Evolutionary conservation across 2,113 vertebrate species (phyloP).

Genomic region (Copsychus sechellarum): DNA sequence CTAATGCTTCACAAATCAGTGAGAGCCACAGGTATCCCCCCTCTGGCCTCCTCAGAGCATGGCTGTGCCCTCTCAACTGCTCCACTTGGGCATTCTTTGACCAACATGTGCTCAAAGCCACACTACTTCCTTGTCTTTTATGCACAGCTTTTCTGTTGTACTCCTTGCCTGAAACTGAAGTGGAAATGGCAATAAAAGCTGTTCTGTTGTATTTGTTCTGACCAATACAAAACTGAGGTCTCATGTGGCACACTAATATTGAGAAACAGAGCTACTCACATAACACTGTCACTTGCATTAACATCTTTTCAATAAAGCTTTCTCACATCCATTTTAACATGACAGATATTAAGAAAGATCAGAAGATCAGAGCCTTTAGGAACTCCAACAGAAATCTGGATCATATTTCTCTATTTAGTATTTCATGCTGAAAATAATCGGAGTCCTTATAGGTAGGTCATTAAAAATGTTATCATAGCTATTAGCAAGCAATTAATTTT

Average conservation of each 20-base stretch:
- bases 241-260: background rate
- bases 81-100: background rate
- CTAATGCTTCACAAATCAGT: background rate
- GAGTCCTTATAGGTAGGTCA: background rate
- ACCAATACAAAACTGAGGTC: background rate
- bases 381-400: background rate
- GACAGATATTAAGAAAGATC: background rate
- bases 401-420: background rate
- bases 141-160: background rate
- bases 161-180: background rate
- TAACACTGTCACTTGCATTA: background rate
- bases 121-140: background rate
- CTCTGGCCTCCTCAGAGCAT: background rate
- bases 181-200: background rate
- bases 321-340: background rate
- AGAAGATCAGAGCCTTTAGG: background rate
- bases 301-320: background rate
- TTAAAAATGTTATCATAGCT: constrained; percentile 26
- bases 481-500: constrained; percentile 2
- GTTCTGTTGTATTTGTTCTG: background rate
- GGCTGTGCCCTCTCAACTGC: background rate
- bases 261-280: background rate
- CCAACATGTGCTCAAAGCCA: background rate
- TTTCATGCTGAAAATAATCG: background rate
- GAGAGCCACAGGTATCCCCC: background rate